Conservation (phyloP, 2,113 vertebrate genomes). For the Calidris pugnax region DNA sequence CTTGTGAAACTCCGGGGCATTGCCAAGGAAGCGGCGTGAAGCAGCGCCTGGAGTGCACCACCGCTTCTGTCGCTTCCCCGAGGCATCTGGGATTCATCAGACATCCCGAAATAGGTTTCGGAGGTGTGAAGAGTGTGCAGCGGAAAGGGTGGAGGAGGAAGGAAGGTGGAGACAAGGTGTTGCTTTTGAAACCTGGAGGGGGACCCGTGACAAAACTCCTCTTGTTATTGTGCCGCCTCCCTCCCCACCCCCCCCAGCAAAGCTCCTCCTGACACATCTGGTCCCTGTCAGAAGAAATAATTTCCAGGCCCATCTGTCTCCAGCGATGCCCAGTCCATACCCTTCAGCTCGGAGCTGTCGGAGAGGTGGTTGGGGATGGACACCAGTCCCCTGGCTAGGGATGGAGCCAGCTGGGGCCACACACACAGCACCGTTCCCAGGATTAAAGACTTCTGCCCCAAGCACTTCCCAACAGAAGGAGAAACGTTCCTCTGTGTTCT, state of each 20-base stretch:
- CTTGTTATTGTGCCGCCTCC: background rate
- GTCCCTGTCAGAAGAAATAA: background rate
- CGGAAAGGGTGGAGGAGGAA: constrained; percentile 18
- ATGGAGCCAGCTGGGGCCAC: background rate
- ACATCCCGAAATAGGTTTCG: constrained; percentile 70
- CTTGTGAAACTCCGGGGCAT: constrained; percentile 48
- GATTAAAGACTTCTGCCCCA: background rate
- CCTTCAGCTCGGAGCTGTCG: background rate
- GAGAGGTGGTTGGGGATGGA: background rate
- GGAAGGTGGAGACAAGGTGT: constrained; percentile 40
- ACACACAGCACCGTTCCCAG: background rate
- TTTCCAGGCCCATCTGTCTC: background rate
- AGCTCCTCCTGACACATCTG: constrained; percentile 14
- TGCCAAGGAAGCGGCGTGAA: constrained; percentile 62
- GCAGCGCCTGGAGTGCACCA: constrained; percentile 42
- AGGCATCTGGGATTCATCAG: constrained; percentile 73
- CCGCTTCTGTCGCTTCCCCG: constrained; percentile 52
- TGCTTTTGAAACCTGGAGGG: constrained; percentile 28
- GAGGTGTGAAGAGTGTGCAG: constrained; percentile 55
- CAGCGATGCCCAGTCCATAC: background rate
- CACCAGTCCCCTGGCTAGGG: rapidly evolving
- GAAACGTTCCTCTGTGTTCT: background rate
- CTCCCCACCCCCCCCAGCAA: rapidly evolving
- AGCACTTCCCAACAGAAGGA: background rate
- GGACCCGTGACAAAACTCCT: background rate